These are phyloP conservation scores for Anguilla obscura DNA, from an alignment of 2,797 vertebrate species.

Conservation along the genomic window DNA sequence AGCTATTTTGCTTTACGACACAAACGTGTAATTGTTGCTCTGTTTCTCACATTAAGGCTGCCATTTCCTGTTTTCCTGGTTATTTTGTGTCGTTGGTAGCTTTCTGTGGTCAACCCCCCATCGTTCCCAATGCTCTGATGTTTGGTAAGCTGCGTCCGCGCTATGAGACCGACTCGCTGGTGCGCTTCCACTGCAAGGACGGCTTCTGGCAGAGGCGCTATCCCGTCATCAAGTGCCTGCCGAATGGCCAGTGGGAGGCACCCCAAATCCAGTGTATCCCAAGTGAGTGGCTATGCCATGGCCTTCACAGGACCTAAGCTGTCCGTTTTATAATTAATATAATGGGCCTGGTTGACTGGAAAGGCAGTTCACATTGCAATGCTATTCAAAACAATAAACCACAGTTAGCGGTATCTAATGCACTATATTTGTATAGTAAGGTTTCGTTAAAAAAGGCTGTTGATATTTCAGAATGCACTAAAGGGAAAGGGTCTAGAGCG, in stretches of 20 bases:
- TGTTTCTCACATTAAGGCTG: neutral
- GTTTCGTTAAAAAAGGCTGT: neutral
- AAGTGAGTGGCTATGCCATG: conserved; percentile 54
- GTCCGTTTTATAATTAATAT: neutral
- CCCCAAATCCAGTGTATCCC: conserved; percentile 77
- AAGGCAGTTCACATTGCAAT: neutral
- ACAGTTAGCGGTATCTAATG: neutral
- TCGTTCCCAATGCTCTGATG: conserved; percentile 69
- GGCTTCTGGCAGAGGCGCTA: conserved; percentile 80
- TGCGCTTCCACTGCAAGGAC: conserved; percentile 80
- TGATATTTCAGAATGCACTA: neutral
- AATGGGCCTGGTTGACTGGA: neutral
- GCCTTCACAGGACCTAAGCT: neutral
- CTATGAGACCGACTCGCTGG: conserved; percentile 76
- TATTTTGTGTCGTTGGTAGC: conserved; percentile 64
- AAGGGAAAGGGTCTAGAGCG: neutral
- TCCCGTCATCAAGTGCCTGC: conserved; percentile 80
- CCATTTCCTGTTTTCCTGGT: neutral
- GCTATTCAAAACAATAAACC: neutral
- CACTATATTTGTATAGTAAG: neutral
- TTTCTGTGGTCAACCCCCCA: conserved; percentile 80
- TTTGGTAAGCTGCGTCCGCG: conserved; percentile 76
- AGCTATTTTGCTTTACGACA: neutral
- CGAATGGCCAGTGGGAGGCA: conserved; percentile 81
- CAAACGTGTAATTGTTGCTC: no score